Evolutionary conservation across 2,113 vertebrate species (phyloP), one percentile per base, ranked within the genome.

Genomic region (Oenanthe melanoleuca): DNA sequence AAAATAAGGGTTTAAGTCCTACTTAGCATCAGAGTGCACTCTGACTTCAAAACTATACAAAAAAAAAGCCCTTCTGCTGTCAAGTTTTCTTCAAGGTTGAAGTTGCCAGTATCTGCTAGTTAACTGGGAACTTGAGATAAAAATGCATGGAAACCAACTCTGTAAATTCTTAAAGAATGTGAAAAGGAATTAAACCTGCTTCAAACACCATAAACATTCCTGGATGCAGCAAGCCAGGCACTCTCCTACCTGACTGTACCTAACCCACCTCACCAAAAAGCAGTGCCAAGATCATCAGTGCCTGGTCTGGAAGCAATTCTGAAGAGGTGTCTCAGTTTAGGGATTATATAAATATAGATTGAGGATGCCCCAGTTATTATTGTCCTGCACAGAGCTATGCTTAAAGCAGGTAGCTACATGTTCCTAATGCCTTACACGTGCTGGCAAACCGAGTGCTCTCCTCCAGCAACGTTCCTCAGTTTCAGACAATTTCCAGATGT

Each of bases 1-100:
- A 95, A 98, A 97, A 88, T 69, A 97, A 97, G 92, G 88, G 91
- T 73, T 96, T 93, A 91, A 82, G 72, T 86, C 44, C 37, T 77
- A 77, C 60, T 81, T 83, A 96, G 93, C 72, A 61, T 95, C 88
- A 96, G 92, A 95, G 92, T 89, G 55, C 73, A 89, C 52, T 87
- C 93, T 87, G 64, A 96, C 37, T 86, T 97, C 83, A 86, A 91
- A 97, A 97, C 80, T 94, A 89, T 94, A 97, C 38, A 6, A 64
- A 44, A 79, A 77, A 69, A 97, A 97, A 96, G 93, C 92, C 86
- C 96, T 82, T 91, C 81, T 92, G 80, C 60, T 75, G 53, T 85
- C 84, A 89, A 84, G 94, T 71, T 64, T 31, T 97, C 65, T 86
- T 97, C 94, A 96, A 80, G 24, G 6, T 33, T 91, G 84, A 94